Percentiles rank a stretch among this genome's conserved stretches.
Evolutionary conservation across 2,888 invertebrate species (phyloP).

Genomic region (Lasioglossum vierecki): DNA sequence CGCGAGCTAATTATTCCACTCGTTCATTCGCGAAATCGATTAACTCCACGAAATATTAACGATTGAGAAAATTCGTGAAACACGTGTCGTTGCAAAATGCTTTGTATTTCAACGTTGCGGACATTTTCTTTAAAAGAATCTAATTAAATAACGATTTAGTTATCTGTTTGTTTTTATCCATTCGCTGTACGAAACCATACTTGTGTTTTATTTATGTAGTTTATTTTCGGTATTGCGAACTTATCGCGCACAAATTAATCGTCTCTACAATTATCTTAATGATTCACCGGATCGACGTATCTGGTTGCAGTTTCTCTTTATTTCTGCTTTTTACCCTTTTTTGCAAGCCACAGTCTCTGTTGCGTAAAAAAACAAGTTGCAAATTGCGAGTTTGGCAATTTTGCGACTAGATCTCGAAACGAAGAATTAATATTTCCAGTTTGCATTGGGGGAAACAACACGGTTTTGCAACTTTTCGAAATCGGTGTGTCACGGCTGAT

Average conservation of each 20-base stretch:
- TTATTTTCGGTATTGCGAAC: background rate
- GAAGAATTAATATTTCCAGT: no score
- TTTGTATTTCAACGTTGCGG: no score
- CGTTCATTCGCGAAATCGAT: no score
- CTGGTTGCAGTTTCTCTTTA: background rate
- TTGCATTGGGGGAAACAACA: no score
- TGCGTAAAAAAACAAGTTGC: background rate
- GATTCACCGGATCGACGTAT: background rate
- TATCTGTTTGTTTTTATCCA: background rate
- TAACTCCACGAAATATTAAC: background rate
- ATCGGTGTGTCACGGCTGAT: no score
- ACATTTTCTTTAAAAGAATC: background rate
- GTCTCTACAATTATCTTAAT: background rate
- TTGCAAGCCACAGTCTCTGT: background rate
- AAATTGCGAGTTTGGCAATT: background rate
- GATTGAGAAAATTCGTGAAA: background rate
- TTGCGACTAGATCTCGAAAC: background rate
- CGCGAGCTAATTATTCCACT: background rate
- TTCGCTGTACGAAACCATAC: background rate
- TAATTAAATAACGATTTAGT: background rate
- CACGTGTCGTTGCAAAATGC: background rate
- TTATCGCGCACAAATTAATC: conserved; percentile 1
- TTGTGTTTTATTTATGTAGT: background rate
- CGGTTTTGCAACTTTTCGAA: no score
- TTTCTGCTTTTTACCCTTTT: no score